Evolutionary conservation across 1,140 invertebrate genomes (phyloP), one percentile per base, ranked within the genome.

Genomic region (Caenorhabditis inopinata): DNA sequence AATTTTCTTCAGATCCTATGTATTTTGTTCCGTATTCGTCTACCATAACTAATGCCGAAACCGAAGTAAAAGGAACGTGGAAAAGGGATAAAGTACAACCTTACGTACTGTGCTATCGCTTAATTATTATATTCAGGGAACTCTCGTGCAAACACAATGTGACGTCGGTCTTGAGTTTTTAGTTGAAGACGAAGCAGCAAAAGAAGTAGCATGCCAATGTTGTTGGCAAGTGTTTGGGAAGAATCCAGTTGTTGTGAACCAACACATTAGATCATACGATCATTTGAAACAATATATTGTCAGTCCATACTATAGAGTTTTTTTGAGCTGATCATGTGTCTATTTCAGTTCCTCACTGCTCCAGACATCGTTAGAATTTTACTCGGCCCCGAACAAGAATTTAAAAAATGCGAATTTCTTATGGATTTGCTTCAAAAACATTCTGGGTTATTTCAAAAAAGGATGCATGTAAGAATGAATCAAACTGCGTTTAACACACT

Each of bases 61-160:
- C 58, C 9, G 58, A 68, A 7, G n/a, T 42, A 11, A 68, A 68
- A 68, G 58, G 58, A 38, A n/a, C 21, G 0, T 68, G 58, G 58
- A 68, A 68, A 68, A 7, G 35, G n/a, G n/a, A 68, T 38, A 68
- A 42, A 32, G 53, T 62, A n/a, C 27, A n/a, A n/a, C n/a, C n/a
- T n/a, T n/a, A n/a, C n/a, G n/a, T n/a, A n/a, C n/a, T n/a, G n/a
- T n/a, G n/a, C n/a, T n/a, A n/a, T n/a, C n/a, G n/a, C n/a, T n/a
- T n/a, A n/a, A n/a, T n/a, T n/a, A n/a, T n/a, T n/a, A n/a, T n/a
- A n/a, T 62, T 16, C 53, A 62, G 53, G 58, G 38, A 11, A 18
- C 21, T 12, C n/a, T 68, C 0, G n/a, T 38, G 18, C 58, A 68
- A 68, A 68, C 58, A 11, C 32, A 38, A 68, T 68, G 58, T 21